A percentile compares a stretch with the other conserved stretches of the same genome.
phyloP scores from a whole-genome alignment of 2,888 invertebrate species.

The Cerceris ruficornis region DNA sequence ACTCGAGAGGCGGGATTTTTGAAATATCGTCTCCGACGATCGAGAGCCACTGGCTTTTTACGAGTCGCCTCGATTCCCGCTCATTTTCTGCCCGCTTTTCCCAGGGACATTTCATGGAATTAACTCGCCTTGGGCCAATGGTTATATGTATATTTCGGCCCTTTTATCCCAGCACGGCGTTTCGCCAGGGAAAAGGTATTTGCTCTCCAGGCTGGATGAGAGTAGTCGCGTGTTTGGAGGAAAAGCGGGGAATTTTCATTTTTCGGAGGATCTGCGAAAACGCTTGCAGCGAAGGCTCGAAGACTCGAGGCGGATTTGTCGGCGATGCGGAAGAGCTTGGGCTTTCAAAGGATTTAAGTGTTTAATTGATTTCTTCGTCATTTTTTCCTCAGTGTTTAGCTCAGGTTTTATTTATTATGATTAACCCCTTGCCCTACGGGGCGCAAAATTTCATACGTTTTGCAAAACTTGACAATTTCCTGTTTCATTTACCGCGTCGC shows the following conservation, averaged over 20 bases:
- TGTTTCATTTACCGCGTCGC: no score
- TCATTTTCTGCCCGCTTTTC: conserved; percentile 28
- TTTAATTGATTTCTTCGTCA: no score
- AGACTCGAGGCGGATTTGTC: no score
- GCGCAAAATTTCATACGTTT: no score
- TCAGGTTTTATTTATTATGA: no score
- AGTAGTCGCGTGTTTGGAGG: conserved; percentile 14
- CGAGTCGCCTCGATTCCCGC: conserved; percentile 36
- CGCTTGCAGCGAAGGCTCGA: neutral
- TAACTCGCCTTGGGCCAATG: conserved; percentile 38
- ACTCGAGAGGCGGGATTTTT: no score
- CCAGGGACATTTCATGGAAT: conserved; percentile 38
- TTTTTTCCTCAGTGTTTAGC: no score
- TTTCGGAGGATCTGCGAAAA: neutral
- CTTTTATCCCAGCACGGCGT: conserved; percentile 28
- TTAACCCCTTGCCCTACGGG: no score
- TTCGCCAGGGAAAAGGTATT: neutral
- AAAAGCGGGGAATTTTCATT: conserved; percentile 19
- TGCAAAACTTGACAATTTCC: no score
- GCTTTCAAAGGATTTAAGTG: no score
- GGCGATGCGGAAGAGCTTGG: no score
- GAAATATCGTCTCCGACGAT: neutral
- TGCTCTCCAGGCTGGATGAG: neutral
- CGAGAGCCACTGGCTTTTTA: conserved; percentile 40
- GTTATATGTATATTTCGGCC: conserved; percentile 23